Evolutionary conservation across 2,888 invertebrate genomes (phyloP).

Genomic region (Nebria brevicollis): DNA sequence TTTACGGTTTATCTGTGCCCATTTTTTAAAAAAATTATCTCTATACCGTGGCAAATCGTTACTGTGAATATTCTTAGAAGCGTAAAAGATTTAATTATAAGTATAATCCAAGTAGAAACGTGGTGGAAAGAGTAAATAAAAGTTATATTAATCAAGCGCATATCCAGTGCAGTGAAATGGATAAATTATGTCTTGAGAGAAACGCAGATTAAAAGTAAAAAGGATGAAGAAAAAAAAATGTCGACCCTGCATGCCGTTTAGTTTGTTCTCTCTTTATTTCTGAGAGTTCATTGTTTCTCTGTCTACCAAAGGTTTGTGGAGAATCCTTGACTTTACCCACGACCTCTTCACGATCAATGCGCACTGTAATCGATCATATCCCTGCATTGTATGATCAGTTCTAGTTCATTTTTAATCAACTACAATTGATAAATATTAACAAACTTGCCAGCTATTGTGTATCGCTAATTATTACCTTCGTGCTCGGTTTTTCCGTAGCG

Average conservation of each 20-base stretch:
- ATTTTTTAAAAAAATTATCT: neutral
- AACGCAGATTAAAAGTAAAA: neutral
- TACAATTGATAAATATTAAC: slow-evolving; percentile 30
- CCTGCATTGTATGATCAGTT: slow-evolving; percentile 41
- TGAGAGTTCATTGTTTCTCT: neutral
- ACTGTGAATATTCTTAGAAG: neutral
- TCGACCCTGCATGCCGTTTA: neutral
- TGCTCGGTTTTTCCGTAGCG: neutral
- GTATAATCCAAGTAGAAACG: neutral
- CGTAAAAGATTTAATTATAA: slow-evolving; percentile 9
- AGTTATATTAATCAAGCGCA: slow-evolving; percentile 10
- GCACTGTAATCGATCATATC: slow-evolving; percentile 44
- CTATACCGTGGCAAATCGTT: neutral
- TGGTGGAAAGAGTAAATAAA: slow-evolving; percentile 1
- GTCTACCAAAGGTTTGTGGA: neutral
- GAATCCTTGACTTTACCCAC: slow-evolving; percentile 28
- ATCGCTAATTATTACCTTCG: slow-evolving; percentile 1
- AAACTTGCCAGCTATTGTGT: neutral
- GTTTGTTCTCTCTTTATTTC: neutral
- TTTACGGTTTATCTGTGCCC: no score
- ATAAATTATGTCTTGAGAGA: slow-evolving; percentile 5
- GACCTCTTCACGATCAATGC: slow-evolving; percentile 36
- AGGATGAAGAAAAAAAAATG: neutral
- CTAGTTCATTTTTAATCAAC: slow-evolving; percentile 38
- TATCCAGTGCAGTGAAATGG: slow-evolving; percentile 5